phyloP scores from a whole-genome alignment of 2,888 invertebrate species.

The Drosophila kambysellisi region DNA sequence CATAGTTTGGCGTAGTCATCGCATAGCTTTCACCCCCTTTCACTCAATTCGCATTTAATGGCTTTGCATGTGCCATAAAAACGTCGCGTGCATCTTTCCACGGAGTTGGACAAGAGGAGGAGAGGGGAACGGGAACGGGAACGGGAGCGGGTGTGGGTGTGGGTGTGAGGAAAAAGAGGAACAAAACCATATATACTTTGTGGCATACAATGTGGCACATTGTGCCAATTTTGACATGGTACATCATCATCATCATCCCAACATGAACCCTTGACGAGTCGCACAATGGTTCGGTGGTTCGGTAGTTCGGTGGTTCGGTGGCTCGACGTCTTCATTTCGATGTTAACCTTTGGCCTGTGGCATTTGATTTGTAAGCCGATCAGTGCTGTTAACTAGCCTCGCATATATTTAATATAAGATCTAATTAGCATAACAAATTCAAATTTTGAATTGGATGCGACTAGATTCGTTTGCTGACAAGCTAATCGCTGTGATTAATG shows the following conservation, averaged over 20 bases:
- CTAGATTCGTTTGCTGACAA: conserved; percentile 42
- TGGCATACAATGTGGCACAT: conserved; percentile 51
- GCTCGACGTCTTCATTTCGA: conserved; percentile 28
- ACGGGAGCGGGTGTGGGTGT: too few relatives aligned
- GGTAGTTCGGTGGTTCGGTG: neutral
- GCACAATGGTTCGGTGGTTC: neutral
- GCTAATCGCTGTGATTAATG: conserved; percentile 59
- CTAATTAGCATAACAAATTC: conserved; percentile 51
- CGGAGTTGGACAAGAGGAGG: conserved; percentile 15
- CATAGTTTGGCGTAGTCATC: conserved; percentile 57
- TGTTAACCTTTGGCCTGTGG: conserved; percentile 23
- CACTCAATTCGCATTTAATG: conserved; percentile 45
- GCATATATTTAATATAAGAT: conserved; percentile 40
- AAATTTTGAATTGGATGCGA: conserved; percentile 16
- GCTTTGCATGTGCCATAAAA: conserved; percentile 62
- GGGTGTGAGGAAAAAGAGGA: neutral
- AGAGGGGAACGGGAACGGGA: neutral
- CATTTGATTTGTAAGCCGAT: conserved; percentile 28
- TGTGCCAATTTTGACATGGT: conserved; percentile 39
- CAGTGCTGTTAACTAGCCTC: conserved; percentile 37
- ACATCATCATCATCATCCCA: neutral
- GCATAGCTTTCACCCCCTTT: conserved; percentile 36
- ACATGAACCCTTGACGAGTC: neutral
- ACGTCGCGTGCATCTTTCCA: conserved; percentile 60
- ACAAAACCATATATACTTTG: conserved; percentile 10